A percentile compares a stretch with the other conserved stretches of the same genome.
Conservation (phyloP, 1,140 invertebrate genomes). For the Rhagoletis zephyria region DNA sequence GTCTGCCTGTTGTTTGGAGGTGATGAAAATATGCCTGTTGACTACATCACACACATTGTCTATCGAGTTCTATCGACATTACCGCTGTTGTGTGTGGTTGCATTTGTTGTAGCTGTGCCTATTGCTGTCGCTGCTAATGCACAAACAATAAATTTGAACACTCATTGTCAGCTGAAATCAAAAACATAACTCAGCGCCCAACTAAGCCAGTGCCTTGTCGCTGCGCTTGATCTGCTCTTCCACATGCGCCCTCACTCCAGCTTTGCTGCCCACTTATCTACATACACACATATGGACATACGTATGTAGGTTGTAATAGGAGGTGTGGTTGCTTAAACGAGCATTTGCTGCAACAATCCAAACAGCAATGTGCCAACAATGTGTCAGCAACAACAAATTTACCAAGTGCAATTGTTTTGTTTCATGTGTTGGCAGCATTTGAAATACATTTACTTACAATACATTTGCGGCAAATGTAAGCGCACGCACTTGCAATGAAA, state of each 20-base stretch:
- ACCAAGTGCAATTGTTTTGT: constrained; percentile 29
- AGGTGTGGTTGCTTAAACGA: not conserved
- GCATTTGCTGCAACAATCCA: not conserved
- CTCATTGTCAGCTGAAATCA: constrained; percentile 48
- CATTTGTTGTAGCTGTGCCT: not conserved
- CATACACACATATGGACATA: too few species aligned
- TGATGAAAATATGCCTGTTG: constrained; percentile 45
- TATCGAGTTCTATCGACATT: not conserved
- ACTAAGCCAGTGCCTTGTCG: not conserved
- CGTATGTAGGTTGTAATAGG: not conserved
- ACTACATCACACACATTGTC: not conserved
- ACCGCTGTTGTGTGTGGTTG: not conserved
- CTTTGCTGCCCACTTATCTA: not conserved
- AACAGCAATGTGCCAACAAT: not conserved
- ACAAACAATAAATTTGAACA: constrained; percentile 43
- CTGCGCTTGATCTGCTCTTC: not conserved
- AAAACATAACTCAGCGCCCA: constrained; percentile 43
- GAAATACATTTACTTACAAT: constrained; percentile 49
- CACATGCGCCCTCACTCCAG: not conserved
- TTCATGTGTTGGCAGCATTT: constrained; percentile 30
- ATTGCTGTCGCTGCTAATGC: constrained; percentile 59
- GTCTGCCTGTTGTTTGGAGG: not conserved
- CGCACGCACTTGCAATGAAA: constrained; percentile 24
- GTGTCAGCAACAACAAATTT: not conserved
- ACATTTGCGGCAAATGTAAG: constrained; percentile 49